Evolutionary conservation across 2,113 vertebrate genomes (phyloP).

Genomic region (Eubucco bourcierii): DNA sequence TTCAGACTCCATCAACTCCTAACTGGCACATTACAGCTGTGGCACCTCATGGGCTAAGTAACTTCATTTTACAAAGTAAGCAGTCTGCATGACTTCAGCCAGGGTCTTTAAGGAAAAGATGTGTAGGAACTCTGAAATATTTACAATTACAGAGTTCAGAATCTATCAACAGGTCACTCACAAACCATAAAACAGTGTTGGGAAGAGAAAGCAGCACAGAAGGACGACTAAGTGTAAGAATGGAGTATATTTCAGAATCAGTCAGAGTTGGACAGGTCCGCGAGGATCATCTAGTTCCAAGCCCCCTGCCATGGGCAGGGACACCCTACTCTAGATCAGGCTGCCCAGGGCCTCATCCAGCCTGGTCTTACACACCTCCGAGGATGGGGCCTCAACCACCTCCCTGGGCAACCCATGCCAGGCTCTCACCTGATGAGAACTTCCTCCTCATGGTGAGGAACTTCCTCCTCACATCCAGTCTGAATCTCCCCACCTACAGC

Average conservation of each 20-base stretch:
- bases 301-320: no score
- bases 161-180: not conserved
- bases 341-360: no score
- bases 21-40: not conserved
- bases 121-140: not conserved
- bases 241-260: not conserved
- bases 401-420: no score
- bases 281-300: no score
- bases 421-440: no score
- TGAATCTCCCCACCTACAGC: no score
- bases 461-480: no score
- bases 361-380: no score
- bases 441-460: no score
- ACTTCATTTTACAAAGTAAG: not conserved
- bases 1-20: not conserved
- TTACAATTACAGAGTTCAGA: not conserved
- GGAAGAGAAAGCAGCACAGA: not conserved
- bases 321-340: no score
- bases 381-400: no score
- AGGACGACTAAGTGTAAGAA: not conserved
- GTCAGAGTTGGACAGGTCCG: no score
- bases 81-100: not conserved
- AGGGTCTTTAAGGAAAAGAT: not conserved
- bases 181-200: fast-evolving
- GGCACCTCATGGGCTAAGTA: not conserved